A percentile compares a stretch with the other conserved stretches of the same genome.
These are phyloP conservation scores for Andrena bicolor DNA, from an alignment of 2,888 invertebrate species.

Conservation along the genomic window DNA sequence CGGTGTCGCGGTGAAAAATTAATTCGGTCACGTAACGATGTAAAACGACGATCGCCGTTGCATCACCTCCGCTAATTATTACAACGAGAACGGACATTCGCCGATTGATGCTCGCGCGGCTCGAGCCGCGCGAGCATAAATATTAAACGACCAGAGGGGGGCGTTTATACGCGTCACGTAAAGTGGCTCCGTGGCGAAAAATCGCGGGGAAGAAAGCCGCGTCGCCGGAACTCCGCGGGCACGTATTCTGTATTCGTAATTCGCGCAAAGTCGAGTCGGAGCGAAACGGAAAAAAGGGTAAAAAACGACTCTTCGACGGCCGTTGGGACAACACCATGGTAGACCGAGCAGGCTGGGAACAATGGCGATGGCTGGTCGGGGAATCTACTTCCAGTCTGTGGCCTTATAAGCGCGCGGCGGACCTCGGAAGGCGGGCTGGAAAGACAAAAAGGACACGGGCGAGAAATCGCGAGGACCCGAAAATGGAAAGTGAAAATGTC, in stretches of 20 bases:
- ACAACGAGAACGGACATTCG: slow-evolving; percentile 35
- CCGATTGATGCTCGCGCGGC: slow-evolving; percentile 6
- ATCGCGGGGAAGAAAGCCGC: not conserved
- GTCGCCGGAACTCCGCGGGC: no score
- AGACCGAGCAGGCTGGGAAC: slow-evolving; percentile 12
- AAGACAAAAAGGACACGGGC: slow-evolving; percentile 5
- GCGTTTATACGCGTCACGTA: slow-evolving; percentile 39
- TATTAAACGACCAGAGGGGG: slow-evolving; percentile 35
- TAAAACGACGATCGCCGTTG: slow-evolving; percentile 50
- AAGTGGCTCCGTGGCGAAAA: slow-evolving; percentile 14
- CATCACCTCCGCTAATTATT: slow-evolving; percentile 55
- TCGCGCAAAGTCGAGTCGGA: not conserved
- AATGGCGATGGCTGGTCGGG: slow-evolving; percentile 17
- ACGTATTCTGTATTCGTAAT: not conserved
- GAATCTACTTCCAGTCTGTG: slow-evolving; percentile 14
- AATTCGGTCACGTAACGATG: slow-evolving; percentile 61
- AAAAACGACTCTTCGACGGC: not conserved
- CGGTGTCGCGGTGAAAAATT: slow-evolving; percentile 55
- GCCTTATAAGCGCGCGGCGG: slow-evolving; percentile 28
- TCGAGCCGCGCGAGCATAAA: slow-evolving; percentile 30
- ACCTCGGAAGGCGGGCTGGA: slow-evolving; percentile 22
- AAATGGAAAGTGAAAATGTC: slow-evolving; percentile 65
- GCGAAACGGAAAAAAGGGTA: not conserved
- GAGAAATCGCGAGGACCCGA: slow-evolving; percentile 23
- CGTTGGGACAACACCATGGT: not conserved